These are phyloP conservation scores for Eulemur rufifrons DNA, from an alignment of 2,113 vertebrate species.

Conservation along the genomic window DNA sequence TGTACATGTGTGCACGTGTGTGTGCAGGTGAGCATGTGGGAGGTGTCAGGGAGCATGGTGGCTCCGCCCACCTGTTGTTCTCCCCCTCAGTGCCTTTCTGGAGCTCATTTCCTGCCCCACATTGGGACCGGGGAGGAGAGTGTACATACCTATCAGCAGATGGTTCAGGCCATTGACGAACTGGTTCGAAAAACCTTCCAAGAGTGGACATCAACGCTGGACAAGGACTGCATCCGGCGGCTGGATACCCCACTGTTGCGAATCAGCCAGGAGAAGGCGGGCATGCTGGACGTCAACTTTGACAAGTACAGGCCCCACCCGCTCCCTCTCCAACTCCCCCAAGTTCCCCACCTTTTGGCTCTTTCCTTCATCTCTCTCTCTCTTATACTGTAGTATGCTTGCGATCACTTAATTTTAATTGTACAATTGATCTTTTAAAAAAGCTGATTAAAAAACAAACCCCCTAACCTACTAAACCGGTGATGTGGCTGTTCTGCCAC, in stretches of 20 bases:
- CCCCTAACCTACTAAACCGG: not conserved
- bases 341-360: not conserved
- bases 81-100: conserved; percentile 82
- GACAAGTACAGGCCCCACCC: conserved; percentile 83
- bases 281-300: conserved; percentile 90
- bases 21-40: too few species aligned
- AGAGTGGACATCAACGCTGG: conserved; percentile 88
- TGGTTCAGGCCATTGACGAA: conserved; percentile 87
- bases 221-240: conserved; percentile 82
- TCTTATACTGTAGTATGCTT: not conserved
- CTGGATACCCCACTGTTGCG: conserved; percentile 88
- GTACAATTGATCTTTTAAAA: too few species aligned
- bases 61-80: not conserved
- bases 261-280: conserved; percentile 79
- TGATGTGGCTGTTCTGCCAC: conserved; percentile 46
- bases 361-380: not conserved
- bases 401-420: not conserved
- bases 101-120: conserved; percentile 84
- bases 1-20: not conserved
- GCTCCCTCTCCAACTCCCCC: not conserved
- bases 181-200: conserved; percentile 86
- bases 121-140: conserved; percentile 82
- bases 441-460: not conserved
- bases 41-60: not conserved
- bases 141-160: conserved; percentile 78